Evolutionary conservation across 2,888 invertebrate species (phyloP).

Genomic region (Kryphioiulus occultus): DNA sequence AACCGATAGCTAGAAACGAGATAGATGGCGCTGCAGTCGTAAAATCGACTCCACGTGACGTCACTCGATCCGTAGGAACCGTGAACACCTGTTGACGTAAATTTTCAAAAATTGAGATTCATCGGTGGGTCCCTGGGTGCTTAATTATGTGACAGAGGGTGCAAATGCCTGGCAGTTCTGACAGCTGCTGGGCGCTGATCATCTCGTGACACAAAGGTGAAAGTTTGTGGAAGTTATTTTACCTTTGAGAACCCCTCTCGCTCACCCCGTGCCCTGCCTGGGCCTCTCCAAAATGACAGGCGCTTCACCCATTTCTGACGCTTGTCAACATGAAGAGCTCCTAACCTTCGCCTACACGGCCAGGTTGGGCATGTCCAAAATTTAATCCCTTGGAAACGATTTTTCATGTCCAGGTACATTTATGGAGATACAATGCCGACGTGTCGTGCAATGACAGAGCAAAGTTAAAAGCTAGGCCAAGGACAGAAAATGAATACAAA

Average conservation of each 20-base stretch:
- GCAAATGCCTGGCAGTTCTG: neutral
- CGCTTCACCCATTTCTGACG: slow-evolving; percentile 5
- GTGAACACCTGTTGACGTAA: neutral
- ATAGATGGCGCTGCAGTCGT: neutral
- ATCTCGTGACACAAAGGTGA: neutral
- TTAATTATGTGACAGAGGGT: slow-evolving; percentile 5
- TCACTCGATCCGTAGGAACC: neutral
- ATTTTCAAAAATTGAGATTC: neutral
- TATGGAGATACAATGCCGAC: slow-evolving; percentile 5
- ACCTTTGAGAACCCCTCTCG: slow-evolving; percentile 5
- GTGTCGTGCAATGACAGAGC: slow-evolving; percentile 5
- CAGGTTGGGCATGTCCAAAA: neutral
- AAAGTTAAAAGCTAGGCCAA: neutral
- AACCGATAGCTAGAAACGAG: neutral
- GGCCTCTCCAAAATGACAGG: slow-evolving; percentile 5
- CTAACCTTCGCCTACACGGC: neutral
- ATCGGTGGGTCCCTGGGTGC: neutral
- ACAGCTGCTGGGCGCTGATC: neutral
- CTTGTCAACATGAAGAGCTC: slow-evolving; percentile 5
- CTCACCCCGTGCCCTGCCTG: neutral
- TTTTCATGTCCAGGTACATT: slow-evolving; percentile 5
- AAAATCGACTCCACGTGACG: neutral
- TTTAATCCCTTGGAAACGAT: slow-evolving; percentile 5
- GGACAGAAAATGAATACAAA: neutral
- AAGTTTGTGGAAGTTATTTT: neutral